Percentiles rank a stretch among this genome's conserved stretches.
Conservation (phyloP, 2,113 vertebrate genomes). For the Aegithalos caudatus region DNA sequence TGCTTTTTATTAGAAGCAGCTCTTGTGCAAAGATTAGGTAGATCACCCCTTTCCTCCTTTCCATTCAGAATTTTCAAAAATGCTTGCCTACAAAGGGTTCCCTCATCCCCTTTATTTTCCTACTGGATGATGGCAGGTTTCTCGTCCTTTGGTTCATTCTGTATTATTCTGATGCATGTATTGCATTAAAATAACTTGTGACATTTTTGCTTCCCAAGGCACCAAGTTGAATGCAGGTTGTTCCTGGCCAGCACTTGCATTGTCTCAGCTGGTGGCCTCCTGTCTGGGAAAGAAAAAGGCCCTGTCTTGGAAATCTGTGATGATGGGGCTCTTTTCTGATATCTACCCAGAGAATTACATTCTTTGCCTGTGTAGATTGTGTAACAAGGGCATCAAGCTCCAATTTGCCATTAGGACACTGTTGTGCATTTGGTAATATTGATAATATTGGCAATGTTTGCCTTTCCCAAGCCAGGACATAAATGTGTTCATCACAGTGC, state of each 20-base stretch:
- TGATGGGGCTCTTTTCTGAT: background rate
- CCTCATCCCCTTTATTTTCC: background rate
- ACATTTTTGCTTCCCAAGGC: background rate
- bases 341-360: background rate
- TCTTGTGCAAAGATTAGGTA: background rate
- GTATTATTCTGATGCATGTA: background rate
- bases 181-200: background rate
- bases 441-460: background rate
- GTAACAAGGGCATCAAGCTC: background rate
- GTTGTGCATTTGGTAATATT: background rate
- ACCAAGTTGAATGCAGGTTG: accelerated
- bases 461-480: background rate
- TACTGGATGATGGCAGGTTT: background rate
- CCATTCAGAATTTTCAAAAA: background rate
- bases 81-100: background rate
- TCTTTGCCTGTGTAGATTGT: background rate
- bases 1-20: background rate
- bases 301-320: background rate
- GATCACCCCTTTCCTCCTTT: background rate
- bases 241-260: accelerated
- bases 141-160: background rate
- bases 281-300: background rate
- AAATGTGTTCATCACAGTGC: no score
- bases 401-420: accelerated
- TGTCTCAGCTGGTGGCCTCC: background rate